Conservation (phyloP, 2,888 invertebrate genomes). For the Nephrotoma appendiculata region DNA sequence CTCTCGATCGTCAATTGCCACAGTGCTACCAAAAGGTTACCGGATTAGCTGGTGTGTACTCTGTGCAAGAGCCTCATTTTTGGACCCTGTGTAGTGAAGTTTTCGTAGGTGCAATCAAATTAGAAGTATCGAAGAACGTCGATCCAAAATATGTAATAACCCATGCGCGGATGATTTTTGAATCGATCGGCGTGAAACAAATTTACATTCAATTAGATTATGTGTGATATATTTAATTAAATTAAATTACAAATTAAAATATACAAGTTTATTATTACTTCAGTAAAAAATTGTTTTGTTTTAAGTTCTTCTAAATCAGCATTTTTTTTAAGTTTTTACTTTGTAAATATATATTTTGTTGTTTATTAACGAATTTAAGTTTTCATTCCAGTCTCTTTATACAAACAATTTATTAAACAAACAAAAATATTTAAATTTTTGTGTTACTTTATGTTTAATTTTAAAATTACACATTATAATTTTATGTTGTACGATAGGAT, state of each 20-base stretch:
- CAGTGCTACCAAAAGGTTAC: slow-evolving; percentile 82
- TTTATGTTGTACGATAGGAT: neutral
- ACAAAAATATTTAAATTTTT: neutral
- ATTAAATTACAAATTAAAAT: neutral
- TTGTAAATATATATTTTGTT: neutral
- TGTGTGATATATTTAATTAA: slow-evolving; percentile 34
- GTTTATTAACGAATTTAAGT: neutral
- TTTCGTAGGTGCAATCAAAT: slow-evolving; percentile 82
- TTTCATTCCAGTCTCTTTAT: neutral
- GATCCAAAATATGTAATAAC: slow-evolving; percentile 87
- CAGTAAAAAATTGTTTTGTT: neutral
- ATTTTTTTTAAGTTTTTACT: neutral
- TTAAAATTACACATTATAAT: neutral
- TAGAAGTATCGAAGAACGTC: slow-evolving; percentile 87
- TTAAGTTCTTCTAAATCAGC: neutral
- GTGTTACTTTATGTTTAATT: neutral
- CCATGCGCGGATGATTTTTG: slow-evolving; percentile 88
- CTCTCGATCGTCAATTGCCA: slow-evolving; percentile 68
- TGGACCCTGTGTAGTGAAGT: slow-evolving; percentile 95
- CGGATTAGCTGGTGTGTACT: slow-evolving; percentile 84
- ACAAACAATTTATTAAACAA: neutral
- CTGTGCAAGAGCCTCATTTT: slow-evolving; percentile 94
- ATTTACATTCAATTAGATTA: slow-evolving; percentile 89
- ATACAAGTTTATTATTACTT: neutral
- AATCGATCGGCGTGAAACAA: slow-evolving; percentile 80